Evolutionary conservation across 1,140 invertebrate species (phyloP).

Genomic region (Ruditapes philippinarum): DNA sequence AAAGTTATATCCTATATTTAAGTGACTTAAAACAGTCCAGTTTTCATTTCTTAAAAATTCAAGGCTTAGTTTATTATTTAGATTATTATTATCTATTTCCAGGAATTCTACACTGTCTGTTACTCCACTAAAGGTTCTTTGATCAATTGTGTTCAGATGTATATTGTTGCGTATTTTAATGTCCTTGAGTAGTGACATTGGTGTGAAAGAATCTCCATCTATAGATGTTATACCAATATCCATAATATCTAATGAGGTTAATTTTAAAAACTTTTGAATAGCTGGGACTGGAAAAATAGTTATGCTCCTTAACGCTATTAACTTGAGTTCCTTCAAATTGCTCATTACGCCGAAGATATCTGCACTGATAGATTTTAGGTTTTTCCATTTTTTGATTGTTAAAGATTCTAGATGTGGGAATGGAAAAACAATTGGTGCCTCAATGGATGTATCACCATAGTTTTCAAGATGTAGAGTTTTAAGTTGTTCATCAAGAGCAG

Average conservation of each 20-base stretch:
- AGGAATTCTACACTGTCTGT: conserved; percentile 95
- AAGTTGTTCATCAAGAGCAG: conserved; percentile 66
- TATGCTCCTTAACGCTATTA: conserved; percentile 88
- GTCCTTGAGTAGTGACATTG: background rate
- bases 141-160: conserved; percentile 91
- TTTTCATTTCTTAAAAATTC: conserved; percentile 88
- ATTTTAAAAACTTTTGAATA: conserved; percentile 19
- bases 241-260: conserved; percentile 7
- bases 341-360: conserved; percentile 56
- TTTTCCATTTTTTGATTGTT: conserved; percentile 62
- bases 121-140: conserved; percentile 93
- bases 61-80: conserved; percentile 90
- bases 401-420: conserved; percentile 69
- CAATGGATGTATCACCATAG: conserved; percentile 48
- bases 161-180: conserved; percentile 88
- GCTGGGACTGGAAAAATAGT: conserved; percentile 5
- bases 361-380: conserved; percentile 25
- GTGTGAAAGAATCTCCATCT: background rate
- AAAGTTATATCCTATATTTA: conserved; percentile 96
- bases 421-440: background rate
- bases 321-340: conserved; percentile 77
- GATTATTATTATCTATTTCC: conserved; percentile 96
- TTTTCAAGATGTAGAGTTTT: conserved; percentile 70
- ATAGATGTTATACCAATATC: conserved; percentile 8
- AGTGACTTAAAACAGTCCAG: conserved; percentile 88